Percentiles rank a stretch among this genome's conserved stretches.
Conservation (phyloP, 2,797 vertebrate species). For the Gymnothorax javanicus region DNA sequence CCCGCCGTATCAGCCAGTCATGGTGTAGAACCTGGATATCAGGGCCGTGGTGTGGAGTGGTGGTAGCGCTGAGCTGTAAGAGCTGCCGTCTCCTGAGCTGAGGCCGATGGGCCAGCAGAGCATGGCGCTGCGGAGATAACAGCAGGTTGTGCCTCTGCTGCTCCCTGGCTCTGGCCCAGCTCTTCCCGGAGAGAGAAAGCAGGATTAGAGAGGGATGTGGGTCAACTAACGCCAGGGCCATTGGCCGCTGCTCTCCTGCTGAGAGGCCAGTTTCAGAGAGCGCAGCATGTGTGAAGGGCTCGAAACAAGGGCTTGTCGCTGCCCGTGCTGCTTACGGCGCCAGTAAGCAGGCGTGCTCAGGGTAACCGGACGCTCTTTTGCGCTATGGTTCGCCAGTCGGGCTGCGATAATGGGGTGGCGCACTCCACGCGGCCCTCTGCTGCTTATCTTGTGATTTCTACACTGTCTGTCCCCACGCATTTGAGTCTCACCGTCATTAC, state of each 20-base stretch:
- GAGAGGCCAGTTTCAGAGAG: background rate
- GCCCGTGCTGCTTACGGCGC: background rate
- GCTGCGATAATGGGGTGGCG: background rate
- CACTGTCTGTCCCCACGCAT: background rate
- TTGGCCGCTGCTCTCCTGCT: background rate
- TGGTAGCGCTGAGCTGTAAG: background rate
- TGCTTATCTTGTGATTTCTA: background rate
- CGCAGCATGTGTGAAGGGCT: background rate
- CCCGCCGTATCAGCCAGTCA: background rate
- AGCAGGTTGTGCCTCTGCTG: conserved; percentile 13
- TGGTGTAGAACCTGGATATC: background rate
- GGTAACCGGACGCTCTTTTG: background rate
- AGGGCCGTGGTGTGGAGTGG: background rate
- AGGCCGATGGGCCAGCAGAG: background rate
- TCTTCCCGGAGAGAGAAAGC: conserved; percentile 28
- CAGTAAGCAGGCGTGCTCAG: background rate
- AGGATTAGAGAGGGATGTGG: conserved; percentile 16
- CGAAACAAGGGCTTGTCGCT: background rate
- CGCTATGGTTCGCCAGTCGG: background rate
- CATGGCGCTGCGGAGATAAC: conserved; percentile 24
- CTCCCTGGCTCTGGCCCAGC: conserved; percentile 5
- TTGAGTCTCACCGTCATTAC: background rate
- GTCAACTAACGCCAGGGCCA: background rate
- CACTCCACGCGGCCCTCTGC: background rate
- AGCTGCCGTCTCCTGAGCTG: background rate